Base-by-base conservation (phyloP, 2,888 invertebrate species). In the Cacoxenus indagator region DNA sequence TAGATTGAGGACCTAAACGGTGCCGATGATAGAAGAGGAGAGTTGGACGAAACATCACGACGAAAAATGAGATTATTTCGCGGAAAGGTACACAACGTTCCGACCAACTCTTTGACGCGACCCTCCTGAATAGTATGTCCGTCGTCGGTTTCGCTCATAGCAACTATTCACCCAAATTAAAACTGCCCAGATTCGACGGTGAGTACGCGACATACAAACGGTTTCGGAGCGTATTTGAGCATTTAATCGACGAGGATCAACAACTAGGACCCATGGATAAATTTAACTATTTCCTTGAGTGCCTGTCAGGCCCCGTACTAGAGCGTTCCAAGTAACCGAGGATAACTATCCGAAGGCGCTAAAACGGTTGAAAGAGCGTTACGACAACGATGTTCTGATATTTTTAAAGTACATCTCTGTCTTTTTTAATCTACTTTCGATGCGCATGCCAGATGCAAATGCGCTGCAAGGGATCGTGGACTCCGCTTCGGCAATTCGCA, bases 291-390 rank as follows among this genome's bases (percentile, higher is more conserved):
- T n/a, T n/a, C n/a, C n/a, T 45, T 67, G 67, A 61, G 1, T 22
- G 48, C 5, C 46, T 31, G 19, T 29, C 65, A 5, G 57, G 46
- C 5, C 68, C n/a, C n/a, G n/a, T n/a, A n/a, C n/a, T n/a, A n/a
- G n/a, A n/a, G n/a, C n/a, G n/a, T n/a, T n/a, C n/a, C n/a, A 68
- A 65, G 37, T 68, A 0, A 61, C 68, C 0, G 54, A 68, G 17
- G 65, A 46, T 1, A 68, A 59, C 27, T 68, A 68, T 14, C 43
- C 46, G 3, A 69, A 67, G n/a, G 69, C n/a, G n/a, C n/a, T n/a
- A n/a, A n/a, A n/a, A n/a, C n/a, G n/a, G n/a, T n/a, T n/a, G n/a
- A n/a, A n/a, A n/a, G n/a, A n/a, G n/a, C n/a, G n/a, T n/a, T n/a
- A n/a, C n/a, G n/a, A n/a, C n/a, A n/a, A n/a, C n/a, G n/a, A n/a